These are phyloP conservation scores for Ischnura elegans DNA, from an alignment of 2,888 invertebrate species.

Conservation along the genomic window DNA sequence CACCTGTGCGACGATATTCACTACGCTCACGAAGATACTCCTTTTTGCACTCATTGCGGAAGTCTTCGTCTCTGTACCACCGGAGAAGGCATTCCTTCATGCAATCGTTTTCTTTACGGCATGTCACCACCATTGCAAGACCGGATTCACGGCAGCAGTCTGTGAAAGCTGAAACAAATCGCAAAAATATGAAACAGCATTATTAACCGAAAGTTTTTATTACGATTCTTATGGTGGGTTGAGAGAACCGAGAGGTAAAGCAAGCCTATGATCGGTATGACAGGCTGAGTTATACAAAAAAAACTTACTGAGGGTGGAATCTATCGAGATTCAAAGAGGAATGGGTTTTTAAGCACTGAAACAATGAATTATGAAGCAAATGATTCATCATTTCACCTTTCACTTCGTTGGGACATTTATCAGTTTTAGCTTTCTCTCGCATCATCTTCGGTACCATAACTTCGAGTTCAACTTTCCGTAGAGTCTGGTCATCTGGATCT, in stretches of 20 bases:
- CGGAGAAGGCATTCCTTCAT: slow-evolving; percentile 85
- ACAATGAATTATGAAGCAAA: too few relatives aligned
- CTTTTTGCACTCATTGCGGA: slow-evolving; percentile 86
- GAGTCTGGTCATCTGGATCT: slow-evolving; percentile 89
- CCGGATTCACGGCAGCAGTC: slow-evolving; percentile 86
- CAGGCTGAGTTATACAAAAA: too few relatives aligned
- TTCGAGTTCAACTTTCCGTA: slow-evolving; percentile 93
- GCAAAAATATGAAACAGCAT: slow-evolving; percentile 69
- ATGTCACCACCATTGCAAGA: slow-evolving; percentile 86
- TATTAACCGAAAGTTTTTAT: too few relatives aligned
- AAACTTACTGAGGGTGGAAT: too few relatives aligned
- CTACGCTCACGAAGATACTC: slow-evolving; percentile 90
- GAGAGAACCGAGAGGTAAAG: too few relatives aligned
- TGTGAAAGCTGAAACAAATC: slow-evolving; percentile 78
- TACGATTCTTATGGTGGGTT: too few relatives aligned
- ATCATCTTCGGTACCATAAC: slow-evolving; percentile 94
- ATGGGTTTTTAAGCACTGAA: too few relatives aligned
- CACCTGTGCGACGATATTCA: slow-evolving; percentile 90
- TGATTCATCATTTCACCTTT: slow-evolving; percentile 81
- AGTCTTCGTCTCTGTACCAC: slow-evolving; percentile 90
- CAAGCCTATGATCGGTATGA: too few relatives aligned
- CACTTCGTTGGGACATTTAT: slow-evolving; percentile 89
- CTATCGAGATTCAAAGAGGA: too few relatives aligned
- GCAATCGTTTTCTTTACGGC: slow-evolving; percentile 85
- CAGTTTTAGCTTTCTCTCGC: slow-evolving; percentile 88